Conservation (phyloP, 2,113 vertebrate genomes). For the Talpa occidentalis region DNA sequence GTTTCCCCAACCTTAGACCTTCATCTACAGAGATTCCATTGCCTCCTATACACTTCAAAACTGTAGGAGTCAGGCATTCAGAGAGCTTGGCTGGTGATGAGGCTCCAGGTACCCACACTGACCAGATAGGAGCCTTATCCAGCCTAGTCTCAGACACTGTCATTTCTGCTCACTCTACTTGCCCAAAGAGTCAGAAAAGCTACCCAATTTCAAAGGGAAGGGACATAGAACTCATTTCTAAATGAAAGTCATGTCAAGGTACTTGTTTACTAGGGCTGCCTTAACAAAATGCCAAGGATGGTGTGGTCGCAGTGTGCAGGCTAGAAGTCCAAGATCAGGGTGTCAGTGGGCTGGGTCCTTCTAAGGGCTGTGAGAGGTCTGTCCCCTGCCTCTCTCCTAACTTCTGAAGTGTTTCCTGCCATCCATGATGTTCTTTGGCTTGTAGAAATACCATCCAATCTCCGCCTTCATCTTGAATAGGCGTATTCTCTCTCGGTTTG, state of each 20-base stretch:
- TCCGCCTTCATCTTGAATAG: background rate
- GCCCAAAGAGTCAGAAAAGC: background rate
- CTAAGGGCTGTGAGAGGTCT: background rate
- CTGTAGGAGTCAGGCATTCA: background rate
- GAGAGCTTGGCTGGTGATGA: rapidly evolving
- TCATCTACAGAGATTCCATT: background rate
- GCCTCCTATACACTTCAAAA: background rate
- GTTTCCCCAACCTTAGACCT: background rate
- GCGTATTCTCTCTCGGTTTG: background rate
- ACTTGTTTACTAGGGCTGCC: background rate
- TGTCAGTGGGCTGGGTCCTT: background rate
- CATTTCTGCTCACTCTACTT: background rate
- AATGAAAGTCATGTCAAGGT: background rate
- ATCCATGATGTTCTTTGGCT: background rate
- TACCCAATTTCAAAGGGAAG: background rate
- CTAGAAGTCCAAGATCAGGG: background rate
- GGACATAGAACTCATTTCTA: background rate
- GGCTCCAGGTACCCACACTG: background rate
- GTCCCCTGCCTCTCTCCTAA: background rate
- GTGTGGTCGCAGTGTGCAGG: background rate
- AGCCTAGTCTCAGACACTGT: background rate
- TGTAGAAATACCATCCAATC: no score
- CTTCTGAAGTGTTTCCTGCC: background rate
- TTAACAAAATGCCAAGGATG: background rate
- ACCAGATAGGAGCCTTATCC: background rate